Evolutionary conservation across 2,113 vertebrate species (phyloP), one percentile per base, ranked within the genome.

Genomic region (Herpailurus yagouaroundi): DNA sequence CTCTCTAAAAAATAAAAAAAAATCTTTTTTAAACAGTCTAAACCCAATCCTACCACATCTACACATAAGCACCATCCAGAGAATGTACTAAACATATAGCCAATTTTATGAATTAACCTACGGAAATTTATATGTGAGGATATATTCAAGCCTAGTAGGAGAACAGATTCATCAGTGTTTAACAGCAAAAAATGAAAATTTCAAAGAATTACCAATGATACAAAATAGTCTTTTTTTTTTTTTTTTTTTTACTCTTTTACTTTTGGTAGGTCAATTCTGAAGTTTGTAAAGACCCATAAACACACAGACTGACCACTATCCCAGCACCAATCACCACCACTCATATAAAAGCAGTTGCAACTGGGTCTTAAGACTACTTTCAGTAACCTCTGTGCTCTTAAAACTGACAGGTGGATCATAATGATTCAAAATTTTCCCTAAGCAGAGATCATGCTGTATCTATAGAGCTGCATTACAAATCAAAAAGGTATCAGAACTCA

Each of bases 151-250:
- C 13, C 23, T 76, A 88, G 5, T 12, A 66, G 29, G 7, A 80
- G 52, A 81, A 93, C 0, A 86, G 21, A 88, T 84, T 91, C 29
- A 33, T 48, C 15, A 69, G 23, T 63, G 15, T 81, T 90, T 93
- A 91, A 95, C n/a, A 68, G 21, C 19, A 81, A 82, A 97, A 83
- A 14, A 89, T 50, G 11, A 92, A 68, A 96, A 96, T 86, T 76
- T 45, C n/a, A 66, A 90, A 95, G 8, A 33, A 73, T 84, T 71
- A 97, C n/a, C 74, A 94, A 84, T 31, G 33, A 91, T 36, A 68
- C 4, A 77, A 57, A 71, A 87, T 66, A 55, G 25, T 38, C 5
- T 18, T 29, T 45, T 48, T 55, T 55, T 55, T 55, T 79, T 27
- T 36, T 36, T 36, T 74, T 76, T 86, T 91, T 38, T 27, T 36